A percentile compares a stretch with the other conserved stretches of the same genome.
These are phyloP conservation scores for Artemia franciscana DNA, from an alignment of 1,140 invertebrate species.

Conservation along the genomic window DNA sequence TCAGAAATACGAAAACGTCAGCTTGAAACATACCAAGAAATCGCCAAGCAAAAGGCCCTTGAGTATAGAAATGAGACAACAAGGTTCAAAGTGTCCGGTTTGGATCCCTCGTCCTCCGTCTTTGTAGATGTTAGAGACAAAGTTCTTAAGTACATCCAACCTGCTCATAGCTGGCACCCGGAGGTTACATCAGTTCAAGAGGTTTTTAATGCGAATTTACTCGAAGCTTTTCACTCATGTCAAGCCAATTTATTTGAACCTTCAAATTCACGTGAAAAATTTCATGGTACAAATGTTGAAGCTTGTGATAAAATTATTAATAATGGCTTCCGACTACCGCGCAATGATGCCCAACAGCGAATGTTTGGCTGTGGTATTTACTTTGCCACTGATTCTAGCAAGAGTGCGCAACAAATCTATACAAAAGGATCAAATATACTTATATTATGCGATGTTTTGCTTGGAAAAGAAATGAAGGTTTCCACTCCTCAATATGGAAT, in stretches of 20 bases:
- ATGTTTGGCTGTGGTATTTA: conserved; percentile 7
- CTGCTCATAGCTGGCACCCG: conserved; percentile 6
- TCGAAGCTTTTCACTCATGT: not conserved
- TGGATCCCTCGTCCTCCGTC: too few species aligned
- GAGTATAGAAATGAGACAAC: too few species aligned
- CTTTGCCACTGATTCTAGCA: conserved; percentile 8
- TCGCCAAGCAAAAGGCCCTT: too few species aligned
- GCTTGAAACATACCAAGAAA: too few species aligned
- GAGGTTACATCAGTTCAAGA: not conserved
- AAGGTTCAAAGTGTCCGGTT: too few species aligned
- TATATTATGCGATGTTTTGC: conserved; percentile 6
- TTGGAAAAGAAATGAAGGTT: not conserved
- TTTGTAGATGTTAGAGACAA: conserved; percentile 5
- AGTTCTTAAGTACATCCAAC: conserved; percentile 7
- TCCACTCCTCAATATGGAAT: not conserved
- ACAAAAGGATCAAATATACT: conserved; percentile 8
- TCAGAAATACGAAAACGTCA: too few species aligned
- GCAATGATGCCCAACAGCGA: too few species aligned
- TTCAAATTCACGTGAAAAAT: not conserved
- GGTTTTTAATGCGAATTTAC: not conserved
- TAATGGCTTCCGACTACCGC: conserved; percentile 5
- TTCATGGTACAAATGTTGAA: conserved; percentile 8
- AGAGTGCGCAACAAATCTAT: conserved; percentile 7
- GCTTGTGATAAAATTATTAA: conserved; percentile 1
- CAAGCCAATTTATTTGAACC: conserved; percentile 1